Conservation (phyloP, 2,888 invertebrate species). For the Pristionchus arcanus region DNA sequence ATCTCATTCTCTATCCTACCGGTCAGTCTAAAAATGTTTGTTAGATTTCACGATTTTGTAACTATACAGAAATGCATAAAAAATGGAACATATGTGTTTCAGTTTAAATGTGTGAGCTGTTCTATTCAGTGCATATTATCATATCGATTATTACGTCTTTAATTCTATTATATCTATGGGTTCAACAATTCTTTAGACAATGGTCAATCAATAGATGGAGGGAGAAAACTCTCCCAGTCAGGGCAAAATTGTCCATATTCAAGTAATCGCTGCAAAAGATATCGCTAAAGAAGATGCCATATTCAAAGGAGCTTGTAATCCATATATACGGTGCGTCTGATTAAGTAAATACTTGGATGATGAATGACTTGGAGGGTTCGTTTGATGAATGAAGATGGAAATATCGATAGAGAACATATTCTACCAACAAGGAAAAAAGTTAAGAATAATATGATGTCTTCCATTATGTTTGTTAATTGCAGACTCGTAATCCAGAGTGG, state of each 20-base stretch:
- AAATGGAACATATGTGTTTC: neutral
- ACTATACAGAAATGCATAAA: conserved; percentile 20
- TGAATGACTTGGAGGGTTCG: conserved; percentile 2
- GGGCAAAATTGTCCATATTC: neutral
- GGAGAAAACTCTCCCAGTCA: neutral
- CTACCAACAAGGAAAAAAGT: conserved; percentile 29
- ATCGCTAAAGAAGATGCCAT: neutral
- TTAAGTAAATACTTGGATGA: neutral
- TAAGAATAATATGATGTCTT: neutral
- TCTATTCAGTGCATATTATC: neutral
- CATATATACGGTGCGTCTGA: neutral
- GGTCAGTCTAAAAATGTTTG: conserved; percentile 34
- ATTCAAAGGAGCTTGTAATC: conserved; percentile 37
- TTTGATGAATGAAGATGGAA: conserved; percentile 12
- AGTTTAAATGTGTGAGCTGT: neutral
- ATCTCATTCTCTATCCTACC: conserved; percentile 40
- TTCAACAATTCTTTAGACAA: neutral
- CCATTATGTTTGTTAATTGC: neutral
- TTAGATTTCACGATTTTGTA: conserved; percentile 13
- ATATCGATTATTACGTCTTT: neutral
- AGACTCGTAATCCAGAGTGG: conserved; percentile 49
- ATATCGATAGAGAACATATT: neutral
- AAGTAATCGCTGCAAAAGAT: conserved; percentile 32
- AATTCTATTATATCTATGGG: too few species aligned
- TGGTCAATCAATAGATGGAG: conserved; percentile 20